Base-by-base conservation (phyloP, 2,113 vertebrate species). In the Misgurnus anguillicaudatus region DNA sequence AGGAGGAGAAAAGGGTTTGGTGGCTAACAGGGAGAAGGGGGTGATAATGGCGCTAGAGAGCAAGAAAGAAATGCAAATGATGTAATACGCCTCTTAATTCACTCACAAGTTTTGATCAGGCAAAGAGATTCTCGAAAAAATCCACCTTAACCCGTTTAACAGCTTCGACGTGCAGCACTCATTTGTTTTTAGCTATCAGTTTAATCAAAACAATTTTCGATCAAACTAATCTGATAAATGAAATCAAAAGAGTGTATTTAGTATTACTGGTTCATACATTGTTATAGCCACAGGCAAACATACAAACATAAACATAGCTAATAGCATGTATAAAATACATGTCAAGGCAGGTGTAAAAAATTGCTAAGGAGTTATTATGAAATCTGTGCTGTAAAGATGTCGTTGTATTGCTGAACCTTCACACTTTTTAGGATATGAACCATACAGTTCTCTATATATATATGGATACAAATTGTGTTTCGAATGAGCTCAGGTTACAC, bases 1-100 rank as follows among this genome's bases (percentile, higher is more conserved):
- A 84, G 55, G 78, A 78, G 76, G 78, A 47, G 48, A n/a, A 47
- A 70, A 58, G 36, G 24, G 45, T 2, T 61, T 63, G 41, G 72
- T 64, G 42, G 73, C 71, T 64, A 64, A 76, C 61, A 53, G 61
- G 61, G 61, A 53, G 60, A 24, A 48, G 61, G 57, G 57, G 9
- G 9, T 31, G 19, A 74, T 61, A 74, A 74, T 62, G 14, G 41
- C 36, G 24, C 16, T 42, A 39, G 16, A 38, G 9, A 38, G 21
- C 45, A 61, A 63, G 13, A 75, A 5, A 31, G 17, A 53, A 17
- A 39, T 76, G 41, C 42, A 75, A 63, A 51, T 63, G 41, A 63
- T 63, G 6, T 57, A 19, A 36, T 21, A n/a, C 8, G 0, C 41
- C 13, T 62, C 21, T 75, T n/a, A 8, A 13, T 75, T 19, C 39